These are phyloP conservation scores for Sminthurinus signatus DNA, from an alignment of 1,140 invertebrate genomes.

Conservation along the genomic window DNA sequence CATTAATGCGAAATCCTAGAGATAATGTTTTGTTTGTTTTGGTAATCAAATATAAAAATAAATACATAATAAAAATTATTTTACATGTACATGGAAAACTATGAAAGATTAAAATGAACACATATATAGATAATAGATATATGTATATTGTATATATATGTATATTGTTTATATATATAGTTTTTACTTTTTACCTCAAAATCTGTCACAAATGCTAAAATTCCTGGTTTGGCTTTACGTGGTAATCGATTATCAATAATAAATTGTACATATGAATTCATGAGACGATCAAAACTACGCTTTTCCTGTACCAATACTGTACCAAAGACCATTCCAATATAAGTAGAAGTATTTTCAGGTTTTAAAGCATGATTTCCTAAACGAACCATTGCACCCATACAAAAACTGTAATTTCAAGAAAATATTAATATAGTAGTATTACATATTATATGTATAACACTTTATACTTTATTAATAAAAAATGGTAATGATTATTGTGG, in stretches of 20 bases:
- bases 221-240: conserved; percentile 77
- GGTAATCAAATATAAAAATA: neutral
- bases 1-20: conserved; percentile 72
- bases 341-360: conserved; percentile 84
- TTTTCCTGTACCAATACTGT: conserved; percentile 87
- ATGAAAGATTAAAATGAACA: neutral
- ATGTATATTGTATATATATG: neutral
- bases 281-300: conserved; percentile 86
- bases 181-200: conserved; percentile 57
- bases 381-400: conserved; percentile 83
- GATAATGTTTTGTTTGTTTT: neutral
- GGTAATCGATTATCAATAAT: conserved; percentile 69
- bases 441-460: no score
- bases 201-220: conserved; percentile 84
- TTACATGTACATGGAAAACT: conserved; percentile 14
- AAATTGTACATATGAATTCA: conserved; percentile 75
- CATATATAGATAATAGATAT: no score
- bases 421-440: no score
- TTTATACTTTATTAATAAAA: neutral
- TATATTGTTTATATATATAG: no score
- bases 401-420: conserved; percentile 60
- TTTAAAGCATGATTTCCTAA: conserved; percentile 84
- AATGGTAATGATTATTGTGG: neutral
- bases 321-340: conserved; percentile 81
- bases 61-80: conserved; percentile 24